These are phyloP conservation scores for Lordiphosa clarofinis DNA, from an alignment of 1,140 invertebrate species.

Conservation along the genomic window DNA sequence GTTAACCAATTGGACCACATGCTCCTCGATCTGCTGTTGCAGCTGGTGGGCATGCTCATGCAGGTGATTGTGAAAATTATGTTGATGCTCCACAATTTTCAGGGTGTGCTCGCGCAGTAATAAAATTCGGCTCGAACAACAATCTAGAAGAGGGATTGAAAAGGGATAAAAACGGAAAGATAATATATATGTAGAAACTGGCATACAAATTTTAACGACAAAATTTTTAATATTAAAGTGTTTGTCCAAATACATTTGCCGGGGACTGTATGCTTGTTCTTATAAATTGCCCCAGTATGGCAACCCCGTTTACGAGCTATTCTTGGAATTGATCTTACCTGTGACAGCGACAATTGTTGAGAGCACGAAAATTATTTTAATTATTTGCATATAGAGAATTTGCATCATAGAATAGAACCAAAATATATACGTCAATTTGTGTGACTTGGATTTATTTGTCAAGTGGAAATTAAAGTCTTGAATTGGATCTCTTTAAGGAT, in stretches of 20 bases:
- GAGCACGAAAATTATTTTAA: conserved; percentile 79
- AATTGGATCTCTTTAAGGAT: conserved; percentile 40
- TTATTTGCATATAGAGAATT: conserved; percentile 56
- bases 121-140: conserved; percentile 79
- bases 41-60: conserved; percentile 65
- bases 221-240: not conserved
- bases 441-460: conserved; percentile 9
- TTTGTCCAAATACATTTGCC: conserved; percentile 5
- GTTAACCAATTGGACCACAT: conserved; percentile 39
- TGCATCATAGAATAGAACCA: conserved; percentile 55
- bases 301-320: conserved; percentile 25
- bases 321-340: conserved; percentile 48
- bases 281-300: conserved; percentile 15
- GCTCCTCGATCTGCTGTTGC: conserved; percentile 45
- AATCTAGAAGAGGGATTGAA: conserved; percentile 43
- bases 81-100: conserved; percentile 65
- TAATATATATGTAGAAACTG: too few relatives aligned
- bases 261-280: conserved; percentile 10
- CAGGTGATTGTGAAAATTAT: conserved; percentile 43
- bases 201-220: too few relatives aligned
- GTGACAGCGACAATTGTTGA: conserved; percentile 79
- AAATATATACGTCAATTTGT: conserved; percentile 8
- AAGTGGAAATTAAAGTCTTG: conserved; percentile 9
- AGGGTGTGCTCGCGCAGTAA: conserved; percentile 72
- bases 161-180: not conserved